Percentiles rank a stretch among this genome's conserved stretches.
phyloP scores from a whole-genome alignment of 2,113 vertebrate genomes.

The Conger conger region DNA sequence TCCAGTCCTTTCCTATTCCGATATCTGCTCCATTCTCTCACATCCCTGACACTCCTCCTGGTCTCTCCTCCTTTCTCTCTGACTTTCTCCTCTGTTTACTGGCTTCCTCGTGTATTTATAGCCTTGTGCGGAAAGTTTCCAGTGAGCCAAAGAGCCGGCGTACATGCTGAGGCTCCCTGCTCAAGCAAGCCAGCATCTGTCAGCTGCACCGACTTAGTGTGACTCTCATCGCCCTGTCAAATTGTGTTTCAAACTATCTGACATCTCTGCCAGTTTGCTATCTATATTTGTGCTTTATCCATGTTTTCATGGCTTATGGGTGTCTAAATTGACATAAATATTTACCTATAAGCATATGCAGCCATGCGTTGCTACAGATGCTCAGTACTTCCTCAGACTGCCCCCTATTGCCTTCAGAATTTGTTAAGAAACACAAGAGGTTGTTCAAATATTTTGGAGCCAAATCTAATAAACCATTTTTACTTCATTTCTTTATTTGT shows the following conservation, averaged over 20 bases:
- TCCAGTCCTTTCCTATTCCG: slow-evolving; percentile 66
- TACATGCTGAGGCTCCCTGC: slow-evolving; percentile 80
- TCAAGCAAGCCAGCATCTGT: slow-evolving; percentile 79
- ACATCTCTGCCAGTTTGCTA: slow-evolving; percentile 14
- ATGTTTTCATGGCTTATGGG: background rate
- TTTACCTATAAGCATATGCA: background rate
- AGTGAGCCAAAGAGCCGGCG: slow-evolving; percentile 78
- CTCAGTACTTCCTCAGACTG: background rate
- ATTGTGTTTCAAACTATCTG: slow-evolving; percentile 29
- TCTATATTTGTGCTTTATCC: slow-evolving; percentile 20
- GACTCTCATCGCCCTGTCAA: slow-evolving; percentile 27
- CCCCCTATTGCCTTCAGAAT: slow-evolving; percentile 71
- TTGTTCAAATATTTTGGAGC: slow-evolving; percentile 82
- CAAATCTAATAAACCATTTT: slow-evolving; percentile 69
- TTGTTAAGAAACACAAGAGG: slow-evolving; percentile 85
- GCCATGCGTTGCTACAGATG: background rate
- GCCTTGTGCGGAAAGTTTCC: slow-evolving; percentile 74
- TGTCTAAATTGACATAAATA: background rate
- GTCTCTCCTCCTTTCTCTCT: slow-evolving; percentile 65
- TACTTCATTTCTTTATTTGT: slow-evolving; percentile 74
- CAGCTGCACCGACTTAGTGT: slow-evolving; percentile 74
- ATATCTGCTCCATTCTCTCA: slow-evolving; percentile 81
- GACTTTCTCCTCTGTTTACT: slow-evolving; percentile 73
- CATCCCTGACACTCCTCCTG: slow-evolving; percentile 74
- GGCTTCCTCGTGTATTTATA: slow-evolving; percentile 78